Evolutionary conservation across 2,888 invertebrate species (phyloP), one percentile per base, ranked within the genome.

Genomic region (Pegoplata infirma): DNA sequence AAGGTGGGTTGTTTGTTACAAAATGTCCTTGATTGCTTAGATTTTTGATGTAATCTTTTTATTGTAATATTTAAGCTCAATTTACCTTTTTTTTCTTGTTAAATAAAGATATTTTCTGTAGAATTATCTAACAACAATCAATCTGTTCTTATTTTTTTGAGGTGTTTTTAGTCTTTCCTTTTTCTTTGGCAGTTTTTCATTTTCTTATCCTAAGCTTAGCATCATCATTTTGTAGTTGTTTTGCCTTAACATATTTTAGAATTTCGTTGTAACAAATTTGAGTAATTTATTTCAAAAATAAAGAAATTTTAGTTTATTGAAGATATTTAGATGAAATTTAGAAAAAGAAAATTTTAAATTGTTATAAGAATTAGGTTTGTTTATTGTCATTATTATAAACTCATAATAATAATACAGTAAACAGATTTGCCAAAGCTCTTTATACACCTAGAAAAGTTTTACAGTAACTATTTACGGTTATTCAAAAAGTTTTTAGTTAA

Each of bases 21-120:
- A 17, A n/a, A 44, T 49, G 36, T 44, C 49, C 25, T 75, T 49
- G 16, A 3, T 59, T 63, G 55, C 49, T 28, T 36, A 10, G 25
- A 32, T 68, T 56, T 66, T 16, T 21, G 46, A 68, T 61, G 36
- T 67, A 58, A 67, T 72, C 69, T 73, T 64, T 64, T 66, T 69
- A 56, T 46, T 79, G 64, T 44, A 59, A 47, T 36, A 46, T 66
- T 79, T 66, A 51, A 51, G 64, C 56, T 63, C 56, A 63, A 58
- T 55, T 64, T 78, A n/a, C n/a, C n/a, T n/a, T n/a, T n/a, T n/a
- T n/a, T n/a, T n/a, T n/a, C n/a, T 55, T 19, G 16, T 2, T 61
- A 19, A 14, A 14, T 19, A 14, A 21, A 25, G n/a, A 25, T 44
- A 55, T 19, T 19, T 10, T 23, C 28, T 12, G 21, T 1, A 75